Evolutionary conservation across 2,888 invertebrate genomes (phyloP), one percentile per base, ranked within the genome.

Genomic region (Psococerastis gibbosa): DNA sequence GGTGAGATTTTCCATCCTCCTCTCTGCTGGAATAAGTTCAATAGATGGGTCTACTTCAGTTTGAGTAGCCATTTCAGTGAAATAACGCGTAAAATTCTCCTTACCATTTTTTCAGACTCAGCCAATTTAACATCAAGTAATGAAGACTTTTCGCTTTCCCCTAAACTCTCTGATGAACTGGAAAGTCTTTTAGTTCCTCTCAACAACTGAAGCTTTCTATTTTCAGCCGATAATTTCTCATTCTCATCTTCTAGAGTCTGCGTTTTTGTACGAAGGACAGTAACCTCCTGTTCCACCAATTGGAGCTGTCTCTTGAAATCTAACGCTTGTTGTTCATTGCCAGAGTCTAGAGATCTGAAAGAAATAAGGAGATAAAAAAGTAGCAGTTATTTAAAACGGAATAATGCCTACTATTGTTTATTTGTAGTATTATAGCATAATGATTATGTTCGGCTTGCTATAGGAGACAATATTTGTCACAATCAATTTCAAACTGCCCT

Each of bases 241-340:
- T 82, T 82, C 55, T 85, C 83, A 27, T 62, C 62, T 62, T 84
- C 82, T 18, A 84, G 59, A 23, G 66, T 68, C 55, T 74, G 72
- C 15, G 74, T 71, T 61, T 78, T 81, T 22, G 69, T 65, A 49
- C 79, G 65, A 42, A 82, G 61, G 42, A 78, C 70, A 43, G 66
- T 66, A 2, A 77, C 76, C 62, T 84, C 84, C 60, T 81, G 78
- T 58, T 83, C 82, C 43, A 81, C 73, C 1, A 78, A 68, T 62
- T 79, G 78, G 35, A 84, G 62, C 58, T 84, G 82, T 44, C 78
- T 64, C 58, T 76, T 78, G 35, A 78, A 57, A 58, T 83, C 81
- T 8, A 79, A 61, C 46, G 71, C 68, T 57, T 73, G 72, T 56
- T 71, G 70, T 51, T 75, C 75, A 52, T 56, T 63, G 33, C 55